Percentiles rank a stretch among this genome's conserved stretches.
phyloP scores from a whole-genome alignment of 2,113 vertebrate species.

The Leucosticte australis region DNA sequence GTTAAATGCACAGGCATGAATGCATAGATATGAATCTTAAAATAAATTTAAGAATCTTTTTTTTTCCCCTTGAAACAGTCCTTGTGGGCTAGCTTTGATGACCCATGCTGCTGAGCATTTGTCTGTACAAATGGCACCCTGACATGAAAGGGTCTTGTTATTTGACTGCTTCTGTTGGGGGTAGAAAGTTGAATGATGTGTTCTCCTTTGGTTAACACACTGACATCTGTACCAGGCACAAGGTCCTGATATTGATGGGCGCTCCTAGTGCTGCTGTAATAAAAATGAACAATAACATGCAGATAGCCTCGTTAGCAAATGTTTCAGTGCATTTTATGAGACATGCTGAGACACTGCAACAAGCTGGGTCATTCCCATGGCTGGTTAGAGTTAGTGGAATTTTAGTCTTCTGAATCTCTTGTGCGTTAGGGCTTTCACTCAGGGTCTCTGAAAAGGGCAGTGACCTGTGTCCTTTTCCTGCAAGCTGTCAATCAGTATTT shows the following conservation, averaged over 20 bases:
- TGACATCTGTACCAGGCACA: neutral
- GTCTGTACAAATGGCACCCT: neutral
- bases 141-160: neutral
- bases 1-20: constrained; percentile 43
- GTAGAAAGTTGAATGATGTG: neutral
- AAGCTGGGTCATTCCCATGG: neutral
- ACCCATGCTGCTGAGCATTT: neutral
- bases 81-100: neutral
- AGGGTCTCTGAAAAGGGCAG: neutral
- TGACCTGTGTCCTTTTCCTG: neutral
- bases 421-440: neutral
- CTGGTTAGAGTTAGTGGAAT: neutral
- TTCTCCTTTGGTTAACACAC: neutral
- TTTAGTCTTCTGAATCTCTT: neutral
- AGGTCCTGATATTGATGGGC: neutral
- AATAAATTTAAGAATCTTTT: constrained; percentile 30
- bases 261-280: neutral
- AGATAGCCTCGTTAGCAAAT: neutral
- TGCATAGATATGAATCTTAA: constrained; percentile 55
- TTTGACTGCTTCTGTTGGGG: neutral
- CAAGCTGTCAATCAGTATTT: neutral
- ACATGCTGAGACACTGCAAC: neutral
- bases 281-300: neutral
- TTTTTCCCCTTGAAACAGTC: neutral
- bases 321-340: neutral